Evolutionary conservation across 2,113 vertebrate genomes (phyloP).

Genomic region (Pithys albifrons): DNA sequence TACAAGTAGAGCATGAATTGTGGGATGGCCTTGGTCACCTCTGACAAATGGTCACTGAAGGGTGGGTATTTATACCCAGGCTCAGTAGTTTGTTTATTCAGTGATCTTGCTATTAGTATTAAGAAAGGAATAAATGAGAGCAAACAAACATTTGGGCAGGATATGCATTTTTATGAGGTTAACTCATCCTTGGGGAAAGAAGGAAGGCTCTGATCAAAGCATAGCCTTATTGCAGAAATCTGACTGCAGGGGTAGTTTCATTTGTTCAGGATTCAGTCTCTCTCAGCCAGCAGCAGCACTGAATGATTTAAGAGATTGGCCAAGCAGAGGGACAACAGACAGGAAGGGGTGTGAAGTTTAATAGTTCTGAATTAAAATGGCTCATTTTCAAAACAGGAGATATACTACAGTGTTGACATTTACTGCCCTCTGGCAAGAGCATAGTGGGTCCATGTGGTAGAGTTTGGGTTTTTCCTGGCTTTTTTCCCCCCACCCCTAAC

Average conservation of each 20-base stretch:
- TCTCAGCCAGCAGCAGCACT: background rate
- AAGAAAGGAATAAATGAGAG: constrained; percentile 36
- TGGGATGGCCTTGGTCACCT: background rate
- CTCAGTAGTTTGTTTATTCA: constrained; percentile 9
- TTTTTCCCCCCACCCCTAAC: background rate
- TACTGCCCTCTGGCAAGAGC: background rate
- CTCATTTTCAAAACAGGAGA: constrained; percentile 46
- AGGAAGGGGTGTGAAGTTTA: constrained; percentile 23
- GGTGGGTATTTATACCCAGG: background rate
- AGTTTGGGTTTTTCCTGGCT: background rate
- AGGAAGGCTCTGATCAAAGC: constrained; percentile 29
- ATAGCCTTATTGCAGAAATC: background rate
- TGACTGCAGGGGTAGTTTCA: background rate
- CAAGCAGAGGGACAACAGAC: background rate
- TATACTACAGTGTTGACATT: constrained; percentile 31
- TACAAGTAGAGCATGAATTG: background rate
- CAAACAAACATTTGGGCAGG: constrained; percentile 52
- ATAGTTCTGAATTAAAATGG: constrained; percentile 18
- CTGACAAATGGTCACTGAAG: background rate
- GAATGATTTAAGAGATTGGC: constrained; percentile 24
- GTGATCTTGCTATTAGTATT: background rate
- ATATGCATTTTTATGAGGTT: constrained; percentile 55
- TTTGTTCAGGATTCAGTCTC: background rate
- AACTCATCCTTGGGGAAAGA: constrained; percentile 47
- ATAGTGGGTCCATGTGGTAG: background rate